Evolutionary conservation across 2,113 vertebrate species (phyloP).

Genomic region (Rhegmatorhina hoffmannsi): DNA sequence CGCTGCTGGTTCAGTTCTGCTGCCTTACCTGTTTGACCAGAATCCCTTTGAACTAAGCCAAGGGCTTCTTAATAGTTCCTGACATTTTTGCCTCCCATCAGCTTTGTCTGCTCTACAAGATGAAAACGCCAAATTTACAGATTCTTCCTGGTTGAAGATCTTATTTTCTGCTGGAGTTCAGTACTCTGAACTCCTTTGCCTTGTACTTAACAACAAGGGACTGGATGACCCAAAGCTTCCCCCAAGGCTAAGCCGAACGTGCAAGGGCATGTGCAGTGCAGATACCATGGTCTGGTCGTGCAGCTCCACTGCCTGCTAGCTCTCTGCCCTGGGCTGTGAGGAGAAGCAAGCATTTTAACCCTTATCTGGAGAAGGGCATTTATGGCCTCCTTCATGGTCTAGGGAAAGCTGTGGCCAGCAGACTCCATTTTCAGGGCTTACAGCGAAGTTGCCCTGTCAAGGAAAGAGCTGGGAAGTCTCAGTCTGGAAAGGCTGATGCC

Average conservation of each 20-base stretch:
- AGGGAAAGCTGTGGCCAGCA: background rate
- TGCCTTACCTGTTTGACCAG: background rate
- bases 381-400: accelerated
- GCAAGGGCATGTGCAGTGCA: background rate
- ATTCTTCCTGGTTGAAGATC: background rate
- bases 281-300: accelerated
- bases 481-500: background rate
- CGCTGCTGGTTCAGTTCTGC: background rate
- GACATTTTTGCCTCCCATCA: background rate
- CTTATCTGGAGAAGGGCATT: background rate
- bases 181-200: background rate
- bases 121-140: background rate
- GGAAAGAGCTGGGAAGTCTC: background rate
- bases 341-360: background rate
- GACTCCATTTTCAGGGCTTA: background rate
- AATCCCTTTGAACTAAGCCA: background rate
- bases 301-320: background rate
- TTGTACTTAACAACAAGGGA: accelerated
- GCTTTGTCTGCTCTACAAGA: background rate
- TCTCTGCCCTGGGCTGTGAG: background rate
- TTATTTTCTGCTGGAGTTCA: background rate
- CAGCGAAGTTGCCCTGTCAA: background rate
- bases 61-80: background rate
- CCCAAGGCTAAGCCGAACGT: accelerated
- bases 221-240: background rate